These are phyloP conservation scores for Lophotriccus pileatus DNA, from an alignment of 2,797 vertebrate species.

Conservation along the genomic window DNA sequence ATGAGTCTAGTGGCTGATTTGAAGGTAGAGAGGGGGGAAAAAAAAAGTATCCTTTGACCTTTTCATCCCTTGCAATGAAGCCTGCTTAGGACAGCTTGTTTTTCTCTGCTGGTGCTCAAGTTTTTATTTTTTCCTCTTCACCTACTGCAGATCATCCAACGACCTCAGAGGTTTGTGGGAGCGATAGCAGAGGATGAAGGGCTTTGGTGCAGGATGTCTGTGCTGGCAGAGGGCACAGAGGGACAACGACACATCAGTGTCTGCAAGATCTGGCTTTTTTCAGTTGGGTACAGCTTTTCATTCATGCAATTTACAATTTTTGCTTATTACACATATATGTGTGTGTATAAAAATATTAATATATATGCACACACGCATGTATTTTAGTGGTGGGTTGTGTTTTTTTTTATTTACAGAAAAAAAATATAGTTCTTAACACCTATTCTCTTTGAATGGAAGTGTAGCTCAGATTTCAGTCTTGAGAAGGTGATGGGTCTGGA, in stretches of 20 bases:
- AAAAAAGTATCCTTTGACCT: not conserved
- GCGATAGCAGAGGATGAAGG: not conserved
- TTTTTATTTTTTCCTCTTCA: constrained; percentile 18
- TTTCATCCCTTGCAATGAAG: constrained; percentile 8
- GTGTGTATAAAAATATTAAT: not conserved
- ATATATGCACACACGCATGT: accelerated
- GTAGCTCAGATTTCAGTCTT: not conserved
- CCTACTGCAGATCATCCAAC: not conserved
- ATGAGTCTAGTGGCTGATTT: not conserved
- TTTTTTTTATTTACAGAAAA: not conserved
- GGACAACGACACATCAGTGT: not conserved
- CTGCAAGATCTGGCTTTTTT: not conserved
- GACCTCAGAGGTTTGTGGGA: not conserved
- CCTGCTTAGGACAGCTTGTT: constrained; percentile 29
- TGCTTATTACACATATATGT: not conserved
- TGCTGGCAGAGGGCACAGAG: not conserved
- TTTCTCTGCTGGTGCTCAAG: not conserved
- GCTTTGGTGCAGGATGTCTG: not conserved
- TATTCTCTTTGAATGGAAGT: not conserved
- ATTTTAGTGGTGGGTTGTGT: not conserved
- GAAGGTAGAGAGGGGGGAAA: not conserved
- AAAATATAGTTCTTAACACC: not conserved
- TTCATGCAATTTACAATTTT: not conserved
- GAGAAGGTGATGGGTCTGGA: not conserved
- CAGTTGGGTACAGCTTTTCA: not conserved